Conservation (phyloP, 2,797 vertebrate species). For the Tokudaia muenninki region DNA sequence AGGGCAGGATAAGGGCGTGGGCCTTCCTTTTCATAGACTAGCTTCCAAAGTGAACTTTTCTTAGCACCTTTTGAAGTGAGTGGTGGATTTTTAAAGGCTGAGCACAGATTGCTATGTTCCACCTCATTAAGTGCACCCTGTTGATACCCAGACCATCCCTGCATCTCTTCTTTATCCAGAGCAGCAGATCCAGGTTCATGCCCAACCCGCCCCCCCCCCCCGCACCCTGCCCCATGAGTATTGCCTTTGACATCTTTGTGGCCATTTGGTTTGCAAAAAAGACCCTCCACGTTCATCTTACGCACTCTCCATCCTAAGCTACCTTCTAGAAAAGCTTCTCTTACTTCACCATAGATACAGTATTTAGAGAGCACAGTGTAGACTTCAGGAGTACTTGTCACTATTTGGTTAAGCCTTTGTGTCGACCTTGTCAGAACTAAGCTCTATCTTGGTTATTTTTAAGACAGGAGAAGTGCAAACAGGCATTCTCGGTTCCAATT, state of each 20-base stretch:
- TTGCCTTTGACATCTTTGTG: too few species aligned
- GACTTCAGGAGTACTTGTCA: rapidly evolving
- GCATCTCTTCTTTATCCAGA: neutral
- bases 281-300: neutral
- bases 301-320: rapidly evolving
- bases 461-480: neutral
- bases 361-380: neutral
- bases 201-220: neutral
- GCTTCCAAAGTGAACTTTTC: neutral
- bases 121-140: neutral
- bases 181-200: rapidly evolving
- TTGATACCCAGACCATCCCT: rapidly evolving
- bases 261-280: neutral
- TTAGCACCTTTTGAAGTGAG: neutral
- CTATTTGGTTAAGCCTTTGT: neutral
- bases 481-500: neutral
- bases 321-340: neutral
- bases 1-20: neutral
- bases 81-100: neutral
- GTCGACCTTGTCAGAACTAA: neutral
- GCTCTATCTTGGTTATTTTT: too few species aligned
- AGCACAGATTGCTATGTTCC: neutral
- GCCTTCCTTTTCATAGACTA: neutral
- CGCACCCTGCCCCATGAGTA: rapidly evolving
- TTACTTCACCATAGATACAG: neutral